These are phyloP conservation scores for Apostichopus parvimensis DNA, from an alignment of 35 echinoderm and acorn worm genomes.

Conservation along the genomic window DNA sequence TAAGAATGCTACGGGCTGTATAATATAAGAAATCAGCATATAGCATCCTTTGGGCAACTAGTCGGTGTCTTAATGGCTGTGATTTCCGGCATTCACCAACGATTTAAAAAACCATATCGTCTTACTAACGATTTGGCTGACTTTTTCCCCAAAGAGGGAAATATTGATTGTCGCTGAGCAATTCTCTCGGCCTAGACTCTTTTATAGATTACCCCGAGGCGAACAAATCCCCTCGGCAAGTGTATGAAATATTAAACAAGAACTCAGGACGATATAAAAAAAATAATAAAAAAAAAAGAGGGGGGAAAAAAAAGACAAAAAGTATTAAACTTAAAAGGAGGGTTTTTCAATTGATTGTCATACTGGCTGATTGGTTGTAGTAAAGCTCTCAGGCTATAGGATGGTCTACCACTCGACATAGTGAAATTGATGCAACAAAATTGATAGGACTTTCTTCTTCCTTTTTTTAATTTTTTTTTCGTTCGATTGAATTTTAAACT, in stretches of 20 bases:
- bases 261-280: neutral
- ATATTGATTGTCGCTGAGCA: conserved; percentile 17
- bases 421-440: conserved; percentile 36
- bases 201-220: conserved; percentile 34
- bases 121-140: conserved; percentile 39
- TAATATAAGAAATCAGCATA: neutral
- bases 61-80: conserved; percentile 38
- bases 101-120: conserved; percentile 43
- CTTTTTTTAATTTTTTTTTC: neutral
- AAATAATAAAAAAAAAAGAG: neutral
- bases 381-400: neutral
- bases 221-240: conserved; percentile 43
- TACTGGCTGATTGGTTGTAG: conserved; percentile 20
- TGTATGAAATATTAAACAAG: conserved; percentile 38
- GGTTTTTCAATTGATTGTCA: conserved; percentile 14
- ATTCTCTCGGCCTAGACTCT: neutral
- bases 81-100: conserved; percentile 43
- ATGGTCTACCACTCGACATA: conserved; percentile 29
- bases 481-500: too few relatives aligned
- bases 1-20: neutral
- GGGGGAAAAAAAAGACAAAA: neutral
- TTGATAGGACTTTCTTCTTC: neutral
- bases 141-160: conserved; percentile 42
- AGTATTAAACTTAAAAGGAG: neutral
- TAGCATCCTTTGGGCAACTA: neutral